A percentile compares a stretch with the other conserved stretches of the same genome.
Conservation (phyloP, 1,140 invertebrate species). For the Galleria mellonella region DNA sequence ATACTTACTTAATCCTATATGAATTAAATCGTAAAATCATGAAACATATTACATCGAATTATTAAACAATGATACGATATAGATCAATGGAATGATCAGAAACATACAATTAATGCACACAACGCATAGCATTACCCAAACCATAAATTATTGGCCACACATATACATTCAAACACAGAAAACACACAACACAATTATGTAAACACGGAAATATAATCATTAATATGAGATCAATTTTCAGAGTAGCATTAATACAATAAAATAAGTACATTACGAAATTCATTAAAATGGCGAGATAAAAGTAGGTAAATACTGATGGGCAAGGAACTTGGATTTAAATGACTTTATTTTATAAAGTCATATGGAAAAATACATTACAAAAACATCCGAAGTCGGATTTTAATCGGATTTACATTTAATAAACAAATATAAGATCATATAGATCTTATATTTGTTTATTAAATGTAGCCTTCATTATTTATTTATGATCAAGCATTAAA, state of each 20-base stretch:
- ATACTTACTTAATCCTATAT: too few relatives aligned
- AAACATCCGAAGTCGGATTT: too few relatives aligned
- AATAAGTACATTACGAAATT: slow-evolving; percentile 29
- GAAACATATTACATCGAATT: too few relatives aligned
- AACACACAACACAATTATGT: neutral
- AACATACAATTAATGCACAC: slow-evolving; percentile 12
- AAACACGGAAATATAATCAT: slow-evolving; percentile 5
- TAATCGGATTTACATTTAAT: too few relatives aligned
- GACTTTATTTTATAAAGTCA: slow-evolving; percentile 6
- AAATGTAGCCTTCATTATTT: too few relatives aligned
- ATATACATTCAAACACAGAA: slow-evolving; percentile 1
- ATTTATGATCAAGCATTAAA: too few relatives aligned
- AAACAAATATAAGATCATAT: too few relatives aligned
- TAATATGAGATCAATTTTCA: slow-evolving; percentile 33
- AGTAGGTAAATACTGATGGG: slow-evolving; percentile 26
- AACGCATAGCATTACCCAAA: slow-evolving; percentile 6
- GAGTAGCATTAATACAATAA: slow-evolving; percentile 21
- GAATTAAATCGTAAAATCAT: too few relatives aligned
- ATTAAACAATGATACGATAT: too few relatives aligned
- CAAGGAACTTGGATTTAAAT: slow-evolving; percentile 30
- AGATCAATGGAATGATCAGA: neutral
- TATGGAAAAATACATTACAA: too few relatives aligned
- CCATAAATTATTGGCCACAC: slow-evolving; percentile 3
- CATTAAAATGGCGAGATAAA: slow-evolving; percentile 29
- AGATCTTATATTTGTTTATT: too few relatives aligned